Conservation (phyloP, 2,797 vertebrate genomes). For the Catamblyrhynchus diadema region DNA sequence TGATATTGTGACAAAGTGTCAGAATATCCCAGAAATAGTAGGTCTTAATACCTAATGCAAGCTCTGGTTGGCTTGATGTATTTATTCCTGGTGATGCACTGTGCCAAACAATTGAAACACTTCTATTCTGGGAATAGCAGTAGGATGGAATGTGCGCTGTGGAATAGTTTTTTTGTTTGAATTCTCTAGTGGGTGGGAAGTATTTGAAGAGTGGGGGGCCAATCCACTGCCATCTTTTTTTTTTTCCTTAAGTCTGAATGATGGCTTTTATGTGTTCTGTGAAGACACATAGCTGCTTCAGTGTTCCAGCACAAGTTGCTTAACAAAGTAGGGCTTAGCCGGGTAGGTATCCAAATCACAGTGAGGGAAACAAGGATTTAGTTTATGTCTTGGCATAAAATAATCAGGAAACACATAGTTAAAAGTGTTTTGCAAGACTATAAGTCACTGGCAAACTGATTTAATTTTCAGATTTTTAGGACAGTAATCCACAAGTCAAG, state of each 20-base stretch:
- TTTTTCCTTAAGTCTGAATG: not conserved
- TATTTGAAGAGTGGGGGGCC: not conserved
- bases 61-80: not conserved
- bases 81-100: not conserved
- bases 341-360: not conserved
- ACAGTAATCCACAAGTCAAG: not conserved
- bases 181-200: slow-evolving; percentile 14
- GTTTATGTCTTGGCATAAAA: not conserved
- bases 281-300: not conserved
- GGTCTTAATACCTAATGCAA: not conserved
- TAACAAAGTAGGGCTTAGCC: not conserved
- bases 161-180: not conserved
- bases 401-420: not conserved
- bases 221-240: not conserved
- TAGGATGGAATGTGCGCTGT: slow-evolving; percentile 21
- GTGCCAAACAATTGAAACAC: not conserved
- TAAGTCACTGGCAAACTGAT: not conserved
- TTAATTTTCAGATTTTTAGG: not conserved
- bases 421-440: not conserved
- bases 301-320: not conserved
- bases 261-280: not conserved
- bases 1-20: not conserved
- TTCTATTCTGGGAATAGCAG: not conserved
- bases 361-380: not conserved
- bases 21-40: not conserved